Evolutionary conservation across 2,888 invertebrate genomes (phyloP), one percentile per base, ranked within the genome.

Genomic region (Minunthozetes semirufus): DNA sequence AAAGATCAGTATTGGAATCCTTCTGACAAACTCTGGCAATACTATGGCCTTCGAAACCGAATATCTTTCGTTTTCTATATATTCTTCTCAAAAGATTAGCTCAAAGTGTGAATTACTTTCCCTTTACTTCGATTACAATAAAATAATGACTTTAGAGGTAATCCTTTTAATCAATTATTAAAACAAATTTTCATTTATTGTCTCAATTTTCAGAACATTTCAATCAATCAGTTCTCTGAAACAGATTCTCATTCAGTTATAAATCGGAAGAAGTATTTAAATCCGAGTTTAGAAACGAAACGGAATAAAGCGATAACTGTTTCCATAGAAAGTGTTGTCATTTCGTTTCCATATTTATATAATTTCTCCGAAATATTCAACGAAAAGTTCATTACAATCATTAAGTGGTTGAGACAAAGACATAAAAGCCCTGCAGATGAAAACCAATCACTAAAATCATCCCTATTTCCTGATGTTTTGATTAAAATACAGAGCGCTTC

Each of bases 341-440:
- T 82, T 75, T 80, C 80, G 4, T 94, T 94, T 81, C 94, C 94
- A 0, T 90, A 93, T 83, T 89, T 91, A 80, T 94, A 94, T 81
- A 88, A 90, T 73, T 94, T 92, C 82, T 91, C 93, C 19, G 90
- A 91, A 77, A 92, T 93, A 0, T 89, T 93, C 76, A 92, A 92
- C 81, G 92, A 92, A 78, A 92, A 94, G 81, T 88, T 93, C 76
- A 77, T 77, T 13, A 71, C 66, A 27, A 77, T 94, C 42, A 88
- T 92, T 81, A 98, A 96, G 82, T 99, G 98, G 98, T 83, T 97
- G 74, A 95, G 94, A 86, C 81, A 83, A 82, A 1, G 33, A 77
- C 87, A 87, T 72, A 87, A 89, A 0, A 89, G 90, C 81, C 89
- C 89, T 0, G 83, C 84, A 0, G 87, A 88, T 74, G 88, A 89